These are phyloP conservation scores for Mesoclemmys tuberculata DNA, from an alignment of 2,113 vertebrate genomes.

Conservation along the genomic window DNA sequence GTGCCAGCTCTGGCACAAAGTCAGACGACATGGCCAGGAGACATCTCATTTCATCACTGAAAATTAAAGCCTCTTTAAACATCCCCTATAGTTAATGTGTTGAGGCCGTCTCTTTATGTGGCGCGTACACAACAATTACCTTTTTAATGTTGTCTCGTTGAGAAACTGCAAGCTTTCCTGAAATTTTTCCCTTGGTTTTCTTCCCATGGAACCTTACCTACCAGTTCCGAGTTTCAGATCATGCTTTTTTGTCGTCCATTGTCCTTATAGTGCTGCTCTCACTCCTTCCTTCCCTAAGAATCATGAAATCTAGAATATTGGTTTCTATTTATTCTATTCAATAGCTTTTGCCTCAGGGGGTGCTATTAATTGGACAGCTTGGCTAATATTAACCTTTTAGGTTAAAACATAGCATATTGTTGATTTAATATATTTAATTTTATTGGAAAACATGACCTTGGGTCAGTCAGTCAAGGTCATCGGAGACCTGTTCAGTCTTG, in stretches of 20 bases:
- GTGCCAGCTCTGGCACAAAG: conserved; percentile 32
- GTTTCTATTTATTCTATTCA: not conserved
- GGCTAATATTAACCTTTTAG: not conserved
- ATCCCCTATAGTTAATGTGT: not conserved
- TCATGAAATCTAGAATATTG: not conserved
- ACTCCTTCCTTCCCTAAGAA: not conserved
- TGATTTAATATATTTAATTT: not conserved
- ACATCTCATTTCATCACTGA: not conserved
- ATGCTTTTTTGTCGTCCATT: not conserved
- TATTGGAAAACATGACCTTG: not conserved
- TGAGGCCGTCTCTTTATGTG: not conserved
- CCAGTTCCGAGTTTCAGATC: not conserved
- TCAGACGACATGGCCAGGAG: conserved; percentile 13
- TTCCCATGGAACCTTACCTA: not conserved
- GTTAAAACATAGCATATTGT: not conserved
- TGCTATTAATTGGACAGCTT: not conserved
- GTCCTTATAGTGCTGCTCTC: not conserved
- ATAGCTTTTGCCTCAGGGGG: not conserved
- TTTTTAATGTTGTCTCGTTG: not conserved
- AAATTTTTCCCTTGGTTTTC: not conserved
- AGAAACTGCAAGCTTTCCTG: not conserved
- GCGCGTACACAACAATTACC: not conserved
- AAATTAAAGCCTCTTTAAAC: conserved; percentile 4
- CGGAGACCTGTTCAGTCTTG: accelerated
- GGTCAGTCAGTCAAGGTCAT: not conserved